These are phyloP conservation scores for Arctocebus calabarensis DNA, from an alignment of 2,797 vertebrate species.

Conservation along the genomic window DNA sequence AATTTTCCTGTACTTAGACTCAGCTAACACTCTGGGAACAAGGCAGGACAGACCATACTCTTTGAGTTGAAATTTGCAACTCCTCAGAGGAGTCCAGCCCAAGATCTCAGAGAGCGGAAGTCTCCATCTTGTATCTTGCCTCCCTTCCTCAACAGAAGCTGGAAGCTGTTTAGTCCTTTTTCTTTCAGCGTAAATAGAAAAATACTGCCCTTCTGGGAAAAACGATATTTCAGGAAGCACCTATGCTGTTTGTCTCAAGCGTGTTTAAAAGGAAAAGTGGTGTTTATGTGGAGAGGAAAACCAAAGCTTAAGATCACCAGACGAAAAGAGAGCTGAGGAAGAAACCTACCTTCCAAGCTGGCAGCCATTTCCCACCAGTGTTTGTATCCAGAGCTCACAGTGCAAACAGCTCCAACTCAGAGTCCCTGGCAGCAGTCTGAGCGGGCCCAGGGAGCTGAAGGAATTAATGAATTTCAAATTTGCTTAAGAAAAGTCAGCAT, in stretches of 20 bases:
- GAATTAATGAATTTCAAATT: not conserved
- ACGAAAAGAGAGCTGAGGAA: not conserved
- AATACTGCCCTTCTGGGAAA: not conserved
- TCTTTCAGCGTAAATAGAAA: not conserved
- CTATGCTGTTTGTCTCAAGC: not conserved
- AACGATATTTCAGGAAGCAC: not conserved
- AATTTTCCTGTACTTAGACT: not conserved
- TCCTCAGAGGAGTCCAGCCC: not conserved
- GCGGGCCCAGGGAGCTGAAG: not conserved
- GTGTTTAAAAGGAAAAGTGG: not conserved
- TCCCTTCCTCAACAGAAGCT: not conserved
- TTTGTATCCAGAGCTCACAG: not conserved
- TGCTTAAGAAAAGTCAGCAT: not conserved
- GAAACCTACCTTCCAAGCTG: not conserved
- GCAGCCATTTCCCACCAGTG: not conserved
- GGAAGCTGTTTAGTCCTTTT: not conserved
- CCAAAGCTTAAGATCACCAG: not conserved
- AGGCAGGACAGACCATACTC: not conserved
- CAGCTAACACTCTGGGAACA: not conserved
- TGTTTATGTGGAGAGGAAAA: conserved; percentile 27
- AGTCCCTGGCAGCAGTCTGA: not conserved
- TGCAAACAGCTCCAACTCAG: not conserved
- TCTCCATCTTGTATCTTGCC: not conserved
- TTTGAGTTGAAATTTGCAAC: not conserved
- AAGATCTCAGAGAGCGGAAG: not conserved